These are phyloP conservation scores for Xiphophorus couchianus DNA, from an alignment of 2,113 vertebrate species.

Conservation along the genomic window DNA sequence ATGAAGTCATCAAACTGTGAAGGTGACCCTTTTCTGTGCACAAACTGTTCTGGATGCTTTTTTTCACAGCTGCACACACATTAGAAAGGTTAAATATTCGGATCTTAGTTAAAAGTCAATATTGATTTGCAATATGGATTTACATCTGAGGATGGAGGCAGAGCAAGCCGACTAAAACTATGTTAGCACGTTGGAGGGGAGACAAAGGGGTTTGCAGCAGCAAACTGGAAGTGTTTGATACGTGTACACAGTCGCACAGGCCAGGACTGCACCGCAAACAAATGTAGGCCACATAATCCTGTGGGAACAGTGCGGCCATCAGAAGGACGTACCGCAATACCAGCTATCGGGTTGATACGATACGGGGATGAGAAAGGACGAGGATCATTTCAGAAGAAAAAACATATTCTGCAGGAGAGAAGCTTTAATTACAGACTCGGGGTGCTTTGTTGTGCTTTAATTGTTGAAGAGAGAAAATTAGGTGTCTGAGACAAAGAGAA, in stretches of 20 bases:
- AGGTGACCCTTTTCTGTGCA: constrained; percentile 70
- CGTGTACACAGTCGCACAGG: constrained; percentile 17
- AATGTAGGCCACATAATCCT: constrained; percentile 78
- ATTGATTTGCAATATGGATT: constrained; percentile 12
- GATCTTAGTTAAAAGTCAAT: constrained; percentile 3
- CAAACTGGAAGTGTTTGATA: constrained; percentile 39
- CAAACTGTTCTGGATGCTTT: neutral
- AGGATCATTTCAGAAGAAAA: constrained; percentile 28
- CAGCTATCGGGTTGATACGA: constrained; percentile 58
- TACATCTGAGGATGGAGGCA: neutral
- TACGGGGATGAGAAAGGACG: constrained; percentile 45
- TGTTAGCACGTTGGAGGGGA: neutral
- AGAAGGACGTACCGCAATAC: constrained; percentile 56
- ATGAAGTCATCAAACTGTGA: constrained; percentile 58
- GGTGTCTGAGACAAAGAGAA: constrained; percentile 13
- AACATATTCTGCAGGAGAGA: constrained; percentile 27
- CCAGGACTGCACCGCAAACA: constrained; percentile 60
- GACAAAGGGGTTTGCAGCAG: constrained; percentile 5
- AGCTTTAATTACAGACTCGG: constrained; percentile 61
- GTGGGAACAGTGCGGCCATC: constrained; percentile 61
- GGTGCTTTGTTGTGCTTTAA: constrained; percentile 47
- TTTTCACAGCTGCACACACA: neutral
- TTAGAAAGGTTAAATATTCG: constrained; percentile 19
- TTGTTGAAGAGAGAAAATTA: constrained; percentile 16
- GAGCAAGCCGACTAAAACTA: neutral